Conservation (phyloP, 2,113 vertebrate genomes). For the Clarias magur region DNA sequence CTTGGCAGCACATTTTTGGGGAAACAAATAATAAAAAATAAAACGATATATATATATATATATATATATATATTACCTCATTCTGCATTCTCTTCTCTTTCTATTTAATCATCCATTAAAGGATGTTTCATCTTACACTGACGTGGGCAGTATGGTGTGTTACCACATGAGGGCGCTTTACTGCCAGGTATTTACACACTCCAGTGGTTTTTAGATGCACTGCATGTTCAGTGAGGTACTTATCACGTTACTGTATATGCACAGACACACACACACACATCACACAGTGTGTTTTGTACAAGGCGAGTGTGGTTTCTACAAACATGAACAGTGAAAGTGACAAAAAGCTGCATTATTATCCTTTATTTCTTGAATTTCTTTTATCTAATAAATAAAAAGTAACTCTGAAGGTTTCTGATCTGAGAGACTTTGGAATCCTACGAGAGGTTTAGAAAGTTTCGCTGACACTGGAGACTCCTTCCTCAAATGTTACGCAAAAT, state of each 20-base stretch:
- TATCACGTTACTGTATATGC: neutral
- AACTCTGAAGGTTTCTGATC: too few species aligned
- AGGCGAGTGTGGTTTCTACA: neutral
- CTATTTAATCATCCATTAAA: neutral
- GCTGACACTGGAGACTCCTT: too few species aligned
- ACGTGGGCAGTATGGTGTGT: neutral
- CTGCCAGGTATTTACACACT: neutral
- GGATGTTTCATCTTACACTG: neutral
- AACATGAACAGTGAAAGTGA: neutral
- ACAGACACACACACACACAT: neutral
- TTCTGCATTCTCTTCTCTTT: neutral
- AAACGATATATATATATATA: too few species aligned
- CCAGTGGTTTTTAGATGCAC: neutral
- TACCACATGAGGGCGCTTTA: constrained; percentile 7
- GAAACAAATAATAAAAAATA: constrained; percentile 59
- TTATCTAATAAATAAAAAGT: neutral
- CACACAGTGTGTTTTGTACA: too few species aligned
- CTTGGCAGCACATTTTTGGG: constrained; percentile 57
- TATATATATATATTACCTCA: neutral
- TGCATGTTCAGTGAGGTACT: neutral
- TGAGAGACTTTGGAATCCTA: too few species aligned
- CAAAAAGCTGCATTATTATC: neutral
- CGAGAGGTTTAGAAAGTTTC: too few species aligned
- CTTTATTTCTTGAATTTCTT: neutral
- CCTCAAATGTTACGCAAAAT: too few species aligned